Conservation (phyloP, 2,797 vertebrate species). For the Propithecus deckenii region DNA sequence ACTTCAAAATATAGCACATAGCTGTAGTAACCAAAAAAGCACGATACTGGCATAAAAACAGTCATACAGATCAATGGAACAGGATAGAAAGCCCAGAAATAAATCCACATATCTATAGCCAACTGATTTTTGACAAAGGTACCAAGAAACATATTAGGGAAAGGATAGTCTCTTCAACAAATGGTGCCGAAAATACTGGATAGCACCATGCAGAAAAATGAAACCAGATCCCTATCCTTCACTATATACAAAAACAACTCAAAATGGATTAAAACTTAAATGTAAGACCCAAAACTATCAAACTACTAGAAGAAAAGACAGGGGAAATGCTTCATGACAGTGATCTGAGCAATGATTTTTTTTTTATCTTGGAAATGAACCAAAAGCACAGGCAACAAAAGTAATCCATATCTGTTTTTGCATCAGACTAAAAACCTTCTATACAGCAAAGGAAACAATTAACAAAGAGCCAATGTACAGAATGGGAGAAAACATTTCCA, state of each 20-base stretch:
- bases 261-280: background rate
- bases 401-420: background rate
- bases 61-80: background rate
- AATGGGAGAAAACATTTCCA: background rate
- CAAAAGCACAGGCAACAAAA: background rate
- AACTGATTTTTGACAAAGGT: background rate
- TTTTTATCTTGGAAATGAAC: background rate
- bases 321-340: background rate
- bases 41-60: background rate
- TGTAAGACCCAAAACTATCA: background rate
- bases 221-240: background rate
- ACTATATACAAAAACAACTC: background rate
- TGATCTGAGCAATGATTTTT: background rate
- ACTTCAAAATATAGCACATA: background rate
- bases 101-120: background rate
- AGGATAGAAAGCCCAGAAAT: background rate
- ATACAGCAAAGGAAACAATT: background rate
- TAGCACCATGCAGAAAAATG: background rate
- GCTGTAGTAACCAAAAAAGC: background rate
- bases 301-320: background rate
- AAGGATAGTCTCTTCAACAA: background rate
- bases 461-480: background rate
- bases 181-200: background rate
- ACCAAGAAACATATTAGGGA: background rate
- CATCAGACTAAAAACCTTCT: background rate